A percentile compares a stretch with the other conserved stretches of the same genome.
phyloP scores from a whole-genome alignment of 2,888 invertebrate species.

The Hirtodrosophila duncani region DNA sequence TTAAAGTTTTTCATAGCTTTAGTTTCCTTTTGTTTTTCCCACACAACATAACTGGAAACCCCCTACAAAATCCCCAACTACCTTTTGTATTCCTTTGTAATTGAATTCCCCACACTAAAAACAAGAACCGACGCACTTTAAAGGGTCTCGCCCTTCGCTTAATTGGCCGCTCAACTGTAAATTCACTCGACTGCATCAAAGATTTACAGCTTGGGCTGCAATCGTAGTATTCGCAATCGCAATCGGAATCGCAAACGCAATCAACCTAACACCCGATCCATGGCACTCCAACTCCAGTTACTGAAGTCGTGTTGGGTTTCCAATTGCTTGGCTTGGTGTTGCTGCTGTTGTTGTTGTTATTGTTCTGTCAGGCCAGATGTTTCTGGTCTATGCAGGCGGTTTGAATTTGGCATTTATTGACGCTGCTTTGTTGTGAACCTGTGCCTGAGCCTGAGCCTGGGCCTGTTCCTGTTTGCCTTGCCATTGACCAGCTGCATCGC shows the following conservation, averaged over 20 bases:
- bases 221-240: too few species aligned
- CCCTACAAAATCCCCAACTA: too few species aligned
- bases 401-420: conserved; percentile 71
- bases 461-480: conserved; percentile 39
- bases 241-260: too few species aligned
- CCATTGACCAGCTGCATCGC: conserved; percentile 62
- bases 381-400: conserved; percentile 43
- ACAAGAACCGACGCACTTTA: conserved; percentile 63
- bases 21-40: too few species aligned
- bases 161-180: conserved; percentile 68
- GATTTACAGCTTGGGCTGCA: conserved; percentile 55
- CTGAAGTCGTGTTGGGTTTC: conserved; percentile 16
- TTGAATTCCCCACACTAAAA: too few species aligned
- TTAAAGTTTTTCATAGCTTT: too few species aligned
- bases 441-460: conserved; percentile 7
- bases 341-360: neutral
- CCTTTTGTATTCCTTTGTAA: conserved; percentile 41
- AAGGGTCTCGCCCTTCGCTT: conserved; percentile 39
- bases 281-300: conserved; percentile 9
- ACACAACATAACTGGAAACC: too few species aligned
- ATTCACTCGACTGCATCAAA: conserved; percentile 68
- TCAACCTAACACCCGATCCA: too few species aligned
- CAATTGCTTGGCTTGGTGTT: conserved; percentile 31
- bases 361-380: conserved; percentile 45
- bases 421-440: conserved; percentile 18